Evolutionary conservation across 2,113 vertebrate genomes (phyloP), one percentile per base, ranked within the genome.

Genomic region (Hepsetus odoe): DNA sequence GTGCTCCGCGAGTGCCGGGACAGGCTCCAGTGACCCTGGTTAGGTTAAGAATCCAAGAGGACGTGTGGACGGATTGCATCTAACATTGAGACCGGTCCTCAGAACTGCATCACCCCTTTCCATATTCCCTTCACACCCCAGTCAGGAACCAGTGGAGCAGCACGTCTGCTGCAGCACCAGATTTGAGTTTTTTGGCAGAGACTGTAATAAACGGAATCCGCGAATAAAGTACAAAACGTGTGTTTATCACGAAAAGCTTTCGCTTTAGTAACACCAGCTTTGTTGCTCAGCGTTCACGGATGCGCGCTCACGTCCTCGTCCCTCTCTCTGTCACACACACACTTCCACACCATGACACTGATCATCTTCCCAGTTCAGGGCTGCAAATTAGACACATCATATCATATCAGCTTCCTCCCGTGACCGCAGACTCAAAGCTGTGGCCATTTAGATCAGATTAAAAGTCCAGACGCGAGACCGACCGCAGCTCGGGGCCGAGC

Each of bases 391-490:
- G 77, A 65, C 56, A 80, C 75, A 62, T 82, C 80, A 87, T 87
- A 83, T 80, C 81, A 88, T 91, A 90, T 91, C 89, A 90, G n/a
- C 88, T 91, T 91, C 83, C 90, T n/a, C 86, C 77, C 85, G 82
- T 83, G 89, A 88, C 90, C 89, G 86, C 90, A 88, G 83, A 84
- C 87, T 89, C 87, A 83, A 87, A 87, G 89, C 79, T 88, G 35
- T 5, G 35, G 90, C 88, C 91, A 86, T 91, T 91, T 90, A 86
- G 88, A 92, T 90, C 91, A 90, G 91, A 92, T 93, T 90, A 93
- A 90, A 88, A 62, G 87, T 86, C 85, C 89, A 88, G 88, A 88
- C 84, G 86, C 84, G 80, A 89, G 91, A 90, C 90, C 90, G 90
- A 92, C 90, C 88, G 89, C 88, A 86, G 89, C 85, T 87, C 88